Evolutionary conservation across 2,888 invertebrate genomes (phyloP).

Genomic region (Holacanthella duospinosa): DNA sequence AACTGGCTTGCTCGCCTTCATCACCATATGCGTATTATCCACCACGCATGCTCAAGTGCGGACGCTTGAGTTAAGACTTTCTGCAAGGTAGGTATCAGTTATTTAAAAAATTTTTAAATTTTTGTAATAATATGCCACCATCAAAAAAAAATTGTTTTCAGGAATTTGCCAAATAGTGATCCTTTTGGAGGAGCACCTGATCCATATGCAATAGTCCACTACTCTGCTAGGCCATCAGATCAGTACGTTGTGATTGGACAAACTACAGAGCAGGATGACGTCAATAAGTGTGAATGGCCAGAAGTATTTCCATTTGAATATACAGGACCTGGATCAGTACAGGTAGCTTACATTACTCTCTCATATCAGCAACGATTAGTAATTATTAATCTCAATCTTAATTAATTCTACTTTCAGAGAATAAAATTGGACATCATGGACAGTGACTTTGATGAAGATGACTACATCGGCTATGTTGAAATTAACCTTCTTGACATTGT

Average conservation of each 20-base stretch:
- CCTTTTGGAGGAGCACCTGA: slow-evolving; percentile 8
- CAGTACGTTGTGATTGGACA: slow-evolving; percentile 3
- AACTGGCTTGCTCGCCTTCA: no score
- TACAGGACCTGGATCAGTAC: background rate
- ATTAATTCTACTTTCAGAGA: slow-evolving; percentile 7
- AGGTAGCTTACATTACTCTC: no score
- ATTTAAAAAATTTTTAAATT: no score
- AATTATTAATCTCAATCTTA: no score
- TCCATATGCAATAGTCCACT: slow-evolving; percentile 11
- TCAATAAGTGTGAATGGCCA: slow-evolving; percentile 7
- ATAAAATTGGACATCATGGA: slow-evolving; percentile 16
- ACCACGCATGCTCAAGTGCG: no score
- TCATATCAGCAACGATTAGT: no score
- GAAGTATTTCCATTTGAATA: slow-evolving; percentile 9
- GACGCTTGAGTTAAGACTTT: no score
- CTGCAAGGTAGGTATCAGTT: no score
- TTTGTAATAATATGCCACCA: no score
- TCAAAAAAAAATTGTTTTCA: no score
- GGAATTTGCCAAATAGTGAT: slow-evolving; percentile 11
- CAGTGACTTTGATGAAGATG: slow-evolving; percentile 12
- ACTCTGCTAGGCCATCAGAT: background rate
- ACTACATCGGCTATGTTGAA: slow-evolving; percentile 13
- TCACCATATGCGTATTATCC: no score
- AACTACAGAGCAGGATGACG: slow-evolving; percentile 5
- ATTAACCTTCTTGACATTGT: slow-evolving; percentile 7